phyloP scores from a whole-genome alignment of 2,113 vertebrate species.

The Patagioenas fasciata region DNA sequence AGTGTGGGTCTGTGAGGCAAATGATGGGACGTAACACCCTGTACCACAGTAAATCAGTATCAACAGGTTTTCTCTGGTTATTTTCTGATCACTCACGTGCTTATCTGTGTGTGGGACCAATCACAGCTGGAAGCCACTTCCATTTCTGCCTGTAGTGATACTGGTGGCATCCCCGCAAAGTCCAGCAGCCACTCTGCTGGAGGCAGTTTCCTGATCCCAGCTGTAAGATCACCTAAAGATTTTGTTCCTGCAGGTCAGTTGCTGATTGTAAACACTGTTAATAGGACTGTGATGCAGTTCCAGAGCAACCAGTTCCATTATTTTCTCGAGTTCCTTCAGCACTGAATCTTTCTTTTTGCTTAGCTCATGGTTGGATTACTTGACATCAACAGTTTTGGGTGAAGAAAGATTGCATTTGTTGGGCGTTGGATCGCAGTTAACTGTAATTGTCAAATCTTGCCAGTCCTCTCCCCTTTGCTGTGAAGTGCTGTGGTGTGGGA shows the following conservation, averaged over 20 bases:
- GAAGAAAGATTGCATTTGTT: neutral
- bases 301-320: fast-evolving
- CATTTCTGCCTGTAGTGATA: neutral
- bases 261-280: neutral
- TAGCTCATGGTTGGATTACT: neutral
- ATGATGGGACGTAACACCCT: neutral
- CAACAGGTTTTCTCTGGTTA: neutral
- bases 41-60: neutral
- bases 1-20: neutral
- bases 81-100: neutral
- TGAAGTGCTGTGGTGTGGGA: neutral
- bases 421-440: neutral
- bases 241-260: neutral
- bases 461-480: neutral
- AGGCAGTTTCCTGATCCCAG: neutral
- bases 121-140: neutral
- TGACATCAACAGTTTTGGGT: fast-evolving
- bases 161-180: neutral
- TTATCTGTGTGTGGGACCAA: neutral
- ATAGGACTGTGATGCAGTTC: neutral
- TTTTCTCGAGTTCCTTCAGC: neutral
- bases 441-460: neutral
- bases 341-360: neutral
- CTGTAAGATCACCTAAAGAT: neutral
- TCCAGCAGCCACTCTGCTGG: neutral